phyloP scores from a whole-genome alignment of 2,797 vertebrate species.

The Telmatherina bonti region DNA sequence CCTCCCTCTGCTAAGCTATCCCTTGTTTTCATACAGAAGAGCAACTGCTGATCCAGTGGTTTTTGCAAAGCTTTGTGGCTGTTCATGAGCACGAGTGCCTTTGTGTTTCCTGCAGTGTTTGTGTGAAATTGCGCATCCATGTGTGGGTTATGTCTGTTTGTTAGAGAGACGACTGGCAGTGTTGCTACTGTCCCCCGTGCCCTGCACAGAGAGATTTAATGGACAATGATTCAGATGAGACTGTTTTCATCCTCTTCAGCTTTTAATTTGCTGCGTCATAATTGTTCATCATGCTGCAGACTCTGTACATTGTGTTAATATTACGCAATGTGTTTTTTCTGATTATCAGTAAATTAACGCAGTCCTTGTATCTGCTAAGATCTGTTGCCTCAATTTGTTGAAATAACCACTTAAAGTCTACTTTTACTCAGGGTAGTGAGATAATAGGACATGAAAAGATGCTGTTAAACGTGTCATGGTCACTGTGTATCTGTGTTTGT shows the following conservation, averaged over 20 bases:
- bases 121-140: constrained; percentile 57
- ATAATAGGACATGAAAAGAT: not conserved
- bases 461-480: not conserved
- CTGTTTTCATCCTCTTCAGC: constrained; percentile 11
- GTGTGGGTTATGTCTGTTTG: constrained; percentile 48
- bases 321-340: no score
- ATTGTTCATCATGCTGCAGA: not conserved
- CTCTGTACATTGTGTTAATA: not conserved
- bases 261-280: constrained; percentile 9
- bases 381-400: not conserved
- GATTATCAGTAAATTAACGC: not conserved
- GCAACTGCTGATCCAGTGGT: constrained; percentile 78
- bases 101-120: constrained; percentile 40
- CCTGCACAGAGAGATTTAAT: constrained; percentile 17
- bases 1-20: constrained; percentile 68
- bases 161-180: constrained; percentile 31
- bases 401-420: not conserved
- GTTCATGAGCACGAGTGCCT: constrained; percentile 32
- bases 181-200: constrained; percentile 34
- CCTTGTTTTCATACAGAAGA: constrained; percentile 74
- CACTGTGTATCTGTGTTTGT: not conserved
- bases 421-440: not conserved
- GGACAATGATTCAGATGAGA: constrained; percentile 20
- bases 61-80: constrained; percentile 71
- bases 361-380: not conserved